Evolutionary conservation across 2,888 invertebrate genomes (phyloP).

Genomic region (Atethmia centrago): DNA sequence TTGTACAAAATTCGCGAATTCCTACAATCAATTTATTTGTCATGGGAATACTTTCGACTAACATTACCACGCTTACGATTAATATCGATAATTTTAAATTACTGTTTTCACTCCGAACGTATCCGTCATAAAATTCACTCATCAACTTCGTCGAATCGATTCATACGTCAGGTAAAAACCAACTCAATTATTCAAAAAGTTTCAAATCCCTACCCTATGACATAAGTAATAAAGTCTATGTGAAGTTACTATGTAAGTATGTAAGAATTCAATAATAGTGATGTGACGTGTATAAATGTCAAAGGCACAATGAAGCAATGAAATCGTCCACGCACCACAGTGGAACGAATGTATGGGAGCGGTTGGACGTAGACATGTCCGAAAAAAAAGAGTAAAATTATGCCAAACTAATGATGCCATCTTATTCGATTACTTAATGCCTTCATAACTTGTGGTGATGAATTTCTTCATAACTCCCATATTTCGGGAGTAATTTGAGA

Average conservation of each 20-base stretch:
- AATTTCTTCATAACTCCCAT: too few species aligned
- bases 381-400: too few species aligned
- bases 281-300: slow-evolving; percentile 75
- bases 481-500: too few species aligned
- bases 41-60: slow-evolving; percentile 67
- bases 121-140: slow-evolving; percentile 64
- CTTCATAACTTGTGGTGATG: too few species aligned
- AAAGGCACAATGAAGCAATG: slow-evolving; percentile 72
- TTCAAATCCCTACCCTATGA: slow-evolving; percentile 40
- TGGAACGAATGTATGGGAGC: too few species aligned
- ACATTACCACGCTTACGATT: slow-evolving; percentile 59
- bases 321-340: slow-evolving; percentile 70
- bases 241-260: slow-evolving; percentile 44
- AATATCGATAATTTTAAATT: slow-evolving; percentile 67
- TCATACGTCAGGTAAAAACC: slow-evolving; percentile 68
- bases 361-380: too few species aligned
- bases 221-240: not conserved
- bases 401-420: too few species aligned
- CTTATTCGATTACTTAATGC: too few species aligned
- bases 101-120: slow-evolving; percentile 63
- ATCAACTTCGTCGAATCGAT: slow-evolving; percentile 74
- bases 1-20: slow-evolving; percentile 39
- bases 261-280: slow-evolving; percentile 70
- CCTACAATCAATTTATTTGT: slow-evolving; percentile 42
- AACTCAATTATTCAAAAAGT: slow-evolving; percentile 4